Conservation (phyloP, 2,888 invertebrate species). For the Eupsilia transversa region DNA sequence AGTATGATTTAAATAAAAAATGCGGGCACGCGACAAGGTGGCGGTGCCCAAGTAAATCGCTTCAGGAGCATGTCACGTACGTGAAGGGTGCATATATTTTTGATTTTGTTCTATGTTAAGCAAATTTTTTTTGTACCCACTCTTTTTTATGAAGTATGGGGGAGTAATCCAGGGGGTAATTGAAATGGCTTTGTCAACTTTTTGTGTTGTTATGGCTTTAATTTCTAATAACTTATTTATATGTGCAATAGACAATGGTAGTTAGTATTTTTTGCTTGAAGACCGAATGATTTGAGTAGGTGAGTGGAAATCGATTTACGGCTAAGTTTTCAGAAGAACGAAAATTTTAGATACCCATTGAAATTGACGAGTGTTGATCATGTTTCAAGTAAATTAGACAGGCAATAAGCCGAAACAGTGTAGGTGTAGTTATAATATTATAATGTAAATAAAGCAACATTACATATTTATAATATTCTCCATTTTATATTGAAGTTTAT, state of each 20-base stretch:
- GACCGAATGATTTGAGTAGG: not conserved
- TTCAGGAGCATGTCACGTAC: conserved; percentile 87
- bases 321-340: conserved; percentile 14
- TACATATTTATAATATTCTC: conserved; percentile 43
- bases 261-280: not conserved
- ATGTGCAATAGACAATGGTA: not conserved
- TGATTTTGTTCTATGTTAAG: conserved; percentile 88
- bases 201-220: conserved; percentile 35
- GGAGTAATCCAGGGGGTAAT: conserved; percentile 64
- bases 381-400: conserved; percentile 42
- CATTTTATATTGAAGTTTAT: conserved; percentile 49
- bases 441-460: conserved; percentile 50
- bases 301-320: not conserved
- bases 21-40: conserved; percentile 87
- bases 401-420: conserved; percentile 28
- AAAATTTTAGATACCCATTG: not conserved
- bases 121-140: conserved; percentile 84
- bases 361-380: conserved; percentile 33
- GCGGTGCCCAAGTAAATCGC: conserved; percentile 85
- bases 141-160: conserved; percentile 73
- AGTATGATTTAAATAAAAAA: conserved; percentile 90
- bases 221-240: not conserved
- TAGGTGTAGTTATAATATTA: conserved; percentile 39
- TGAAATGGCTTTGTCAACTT: conserved; percentile 60
- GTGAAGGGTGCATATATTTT: conserved; percentile 90